Percentiles rank a stretch among this genome's conserved stretches.
Evolutionary conservation across 1,140 invertebrate genomes (phyloP).

Genomic region (Proctacanthus coquilletti): DNA sequence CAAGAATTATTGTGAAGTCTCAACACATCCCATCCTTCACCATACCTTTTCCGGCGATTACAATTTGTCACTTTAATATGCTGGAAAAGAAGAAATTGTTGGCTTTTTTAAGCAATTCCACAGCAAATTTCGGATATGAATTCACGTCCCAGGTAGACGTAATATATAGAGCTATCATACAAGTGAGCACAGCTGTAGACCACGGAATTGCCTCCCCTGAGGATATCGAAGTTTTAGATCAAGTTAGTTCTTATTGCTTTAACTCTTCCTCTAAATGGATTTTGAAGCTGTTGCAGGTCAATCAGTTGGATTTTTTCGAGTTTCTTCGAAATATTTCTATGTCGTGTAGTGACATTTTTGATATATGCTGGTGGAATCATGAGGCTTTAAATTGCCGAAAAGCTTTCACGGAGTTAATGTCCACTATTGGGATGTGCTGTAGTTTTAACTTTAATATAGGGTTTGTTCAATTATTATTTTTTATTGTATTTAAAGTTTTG

Average conservation of each 20-base stretch:
- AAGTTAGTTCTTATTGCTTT: too few relatives aligned
- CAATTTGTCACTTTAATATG: too few relatives aligned
- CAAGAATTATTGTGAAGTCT: neutral
- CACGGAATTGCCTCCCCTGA: neutral
- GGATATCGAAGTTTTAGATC: neutral
- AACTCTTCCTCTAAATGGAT: neutral
- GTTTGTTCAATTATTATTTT: too few relatives aligned
- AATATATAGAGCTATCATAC: too few relatives aligned
- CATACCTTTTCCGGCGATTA: neutral
- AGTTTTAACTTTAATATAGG: neutral
- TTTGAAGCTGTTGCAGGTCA: neutral
- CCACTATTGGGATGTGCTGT: neutral
- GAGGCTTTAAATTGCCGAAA: neutral
- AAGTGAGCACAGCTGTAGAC: too few relatives aligned
- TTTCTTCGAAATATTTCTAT: neutral
- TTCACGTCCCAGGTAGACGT: too few relatives aligned
- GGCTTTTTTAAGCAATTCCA: too few relatives aligned
- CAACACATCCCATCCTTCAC: neutral
- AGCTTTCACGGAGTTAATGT: neutral
- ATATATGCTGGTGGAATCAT: neutral
- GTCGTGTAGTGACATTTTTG: neutral
- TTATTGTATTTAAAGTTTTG: too few relatives aligned
- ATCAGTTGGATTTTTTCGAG: neutral
- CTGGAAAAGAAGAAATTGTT: too few relatives aligned
- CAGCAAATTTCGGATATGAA: too few relatives aligned